Conservation (phyloP, 2,113 vertebrate species). For the Microtus ochrogaster region DNA sequence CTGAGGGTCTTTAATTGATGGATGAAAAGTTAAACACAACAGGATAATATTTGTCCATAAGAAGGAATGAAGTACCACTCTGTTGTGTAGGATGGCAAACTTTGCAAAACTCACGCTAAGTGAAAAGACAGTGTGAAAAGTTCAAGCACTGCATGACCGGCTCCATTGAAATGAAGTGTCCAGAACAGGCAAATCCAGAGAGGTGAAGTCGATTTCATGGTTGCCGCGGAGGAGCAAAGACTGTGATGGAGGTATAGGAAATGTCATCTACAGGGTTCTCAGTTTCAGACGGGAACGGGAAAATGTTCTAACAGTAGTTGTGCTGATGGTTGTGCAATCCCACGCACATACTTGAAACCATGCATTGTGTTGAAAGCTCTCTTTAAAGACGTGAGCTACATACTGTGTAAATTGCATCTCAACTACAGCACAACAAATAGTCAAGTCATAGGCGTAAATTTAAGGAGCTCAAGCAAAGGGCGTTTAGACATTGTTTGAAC, state of each 20-base stretch:
- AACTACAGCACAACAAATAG: background rate
- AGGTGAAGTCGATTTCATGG: no score
- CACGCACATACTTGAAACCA: background rate
- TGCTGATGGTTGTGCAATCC: background rate
- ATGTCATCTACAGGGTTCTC: background rate
- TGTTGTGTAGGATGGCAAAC: background rate
- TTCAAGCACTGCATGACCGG: background rate
- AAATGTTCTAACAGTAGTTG: background rate
- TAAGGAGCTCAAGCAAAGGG: background rate
- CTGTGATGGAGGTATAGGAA: background rate
- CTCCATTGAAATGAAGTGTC: background rate
- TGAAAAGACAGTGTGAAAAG: background rate
- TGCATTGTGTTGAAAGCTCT: background rate
- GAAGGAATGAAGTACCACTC: background rate
- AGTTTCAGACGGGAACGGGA: background rate
- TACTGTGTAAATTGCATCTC: background rate
- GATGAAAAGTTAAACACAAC: background rate
- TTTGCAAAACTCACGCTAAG: background rate
- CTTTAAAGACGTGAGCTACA: background rate
- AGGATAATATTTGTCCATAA: background rate
- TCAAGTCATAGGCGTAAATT: background rate
- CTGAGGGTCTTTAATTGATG: background rate
- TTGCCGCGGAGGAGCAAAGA: background rate
- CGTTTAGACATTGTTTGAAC: background rate
- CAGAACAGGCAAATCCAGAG: background rate